phyloP scores from a whole-genome alignment of 2,797 vertebrate genomes.

The Protonibea diacanthus region DNA sequence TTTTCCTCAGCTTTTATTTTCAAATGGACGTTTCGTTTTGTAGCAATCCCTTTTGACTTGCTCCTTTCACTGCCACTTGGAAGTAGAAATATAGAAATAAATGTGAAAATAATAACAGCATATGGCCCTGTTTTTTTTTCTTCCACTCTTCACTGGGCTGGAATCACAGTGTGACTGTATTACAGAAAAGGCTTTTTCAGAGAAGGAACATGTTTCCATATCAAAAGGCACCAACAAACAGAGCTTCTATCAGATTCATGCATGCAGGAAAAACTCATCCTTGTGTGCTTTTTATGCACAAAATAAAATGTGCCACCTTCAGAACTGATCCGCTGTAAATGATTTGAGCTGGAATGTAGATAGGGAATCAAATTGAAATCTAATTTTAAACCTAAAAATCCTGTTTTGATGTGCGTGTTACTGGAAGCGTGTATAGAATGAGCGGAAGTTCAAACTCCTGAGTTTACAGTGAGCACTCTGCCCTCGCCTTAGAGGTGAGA shows the following conservation, averaged over 20 bases:
- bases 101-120: constrained; percentile 85
- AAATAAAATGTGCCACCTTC: constrained; percentile 42
- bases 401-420: constrained; percentile 29
- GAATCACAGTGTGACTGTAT: constrained; percentile 91
- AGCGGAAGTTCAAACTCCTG: neutral
- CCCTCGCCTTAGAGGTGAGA: neutral
- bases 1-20: constrained; percentile 91
- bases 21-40: constrained; percentile 88
- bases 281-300: constrained; percentile 4
- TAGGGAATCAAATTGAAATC: constrained; percentile 31
- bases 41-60: constrained; percentile 85
- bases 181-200: constrained; percentile 84
- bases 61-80: constrained; percentile 85
- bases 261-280: constrained; percentile 14
- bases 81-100: constrained; percentile 89
- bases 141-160: constrained; percentile 41
- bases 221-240: constrained; percentile 89
- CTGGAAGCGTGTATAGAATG: constrained; percentile 19
- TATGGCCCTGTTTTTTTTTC: constrained; percentile 82
- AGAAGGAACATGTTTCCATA: constrained; percentile 92
- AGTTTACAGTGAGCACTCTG: neutral
- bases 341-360: constrained; percentile 31
- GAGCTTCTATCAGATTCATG: constrained; percentile 89
- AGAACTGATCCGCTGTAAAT: constrained; percentile 37
- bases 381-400: constrained; percentile 53